A percentile compares a stretch with the other conserved stretches of the same genome.
Evolutionary conservation across 2,888 invertebrate genomes (phyloP).

Genomic region (Aleiodes leptofemur): DNA sequence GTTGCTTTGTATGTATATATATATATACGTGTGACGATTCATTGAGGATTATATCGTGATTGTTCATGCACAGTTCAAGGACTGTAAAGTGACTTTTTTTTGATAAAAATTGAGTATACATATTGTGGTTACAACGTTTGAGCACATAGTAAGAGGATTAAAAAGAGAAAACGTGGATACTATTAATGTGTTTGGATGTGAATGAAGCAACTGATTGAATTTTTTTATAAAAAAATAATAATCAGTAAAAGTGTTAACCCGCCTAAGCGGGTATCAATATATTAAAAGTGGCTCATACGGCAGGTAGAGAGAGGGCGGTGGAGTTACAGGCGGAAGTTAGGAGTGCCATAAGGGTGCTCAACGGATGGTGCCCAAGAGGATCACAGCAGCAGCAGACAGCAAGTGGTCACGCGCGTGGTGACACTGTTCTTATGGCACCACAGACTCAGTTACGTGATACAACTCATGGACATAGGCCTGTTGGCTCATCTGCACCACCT

Average conservation of each 20-base stretch:
- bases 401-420: slow-evolving; percentile 71
- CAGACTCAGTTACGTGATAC: slow-evolving; percentile 69
- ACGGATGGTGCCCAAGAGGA: slow-evolving; percentile 73
- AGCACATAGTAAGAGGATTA: not conserved
- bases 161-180: not conserved
- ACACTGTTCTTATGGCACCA: slow-evolving; percentile 74
- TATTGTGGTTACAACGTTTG: not conserved
- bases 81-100: slow-evolving; percentile 14
- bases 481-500: slow-evolving; percentile 50
- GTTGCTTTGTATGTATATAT: not conserved
- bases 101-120: not conserved
- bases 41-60: slow-evolving; percentile 1
- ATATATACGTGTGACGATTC: not conserved
- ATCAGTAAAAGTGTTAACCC: slow-evolving; percentile 51
- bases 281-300: slow-evolving; percentile 71
- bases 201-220: not conserved
- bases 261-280: slow-evolving; percentile 58
- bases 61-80: not conserved
- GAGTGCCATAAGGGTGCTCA: slow-evolving; percentile 72
- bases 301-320: slow-evolving; percentile 68
- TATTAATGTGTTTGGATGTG: slow-evolving; percentile 3
- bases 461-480: slow-evolving; percentile 54
- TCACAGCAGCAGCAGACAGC: slow-evolving; percentile 52
- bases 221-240: not conserved
- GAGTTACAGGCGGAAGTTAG: slow-evolving; percentile 73